A percentile compares a stretch with the other conserved stretches of the same genome.
These are phyloP conservation scores for Siniperca scherzeri DNA, from an alignment of 2,797 vertebrate species.

Conservation along the genomic window DNA sequence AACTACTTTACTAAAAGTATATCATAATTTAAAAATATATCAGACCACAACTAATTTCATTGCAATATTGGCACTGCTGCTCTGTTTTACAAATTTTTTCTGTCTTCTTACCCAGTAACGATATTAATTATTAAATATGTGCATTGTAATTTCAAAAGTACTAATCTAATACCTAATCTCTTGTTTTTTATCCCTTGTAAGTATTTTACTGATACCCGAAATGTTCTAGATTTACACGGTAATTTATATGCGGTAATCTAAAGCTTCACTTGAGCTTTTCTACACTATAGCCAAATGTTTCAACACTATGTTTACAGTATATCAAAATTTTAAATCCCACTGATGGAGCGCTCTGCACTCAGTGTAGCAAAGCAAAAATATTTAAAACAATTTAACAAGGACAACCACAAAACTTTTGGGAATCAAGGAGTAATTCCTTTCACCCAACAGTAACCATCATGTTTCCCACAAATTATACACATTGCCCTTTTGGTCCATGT, in stretches of 20 bases:
- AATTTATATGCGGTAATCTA: background rate
- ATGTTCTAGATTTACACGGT: background rate
- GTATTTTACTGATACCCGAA: background rate
- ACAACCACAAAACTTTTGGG: slow-evolving; percentile 17
- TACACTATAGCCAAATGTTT: background rate
- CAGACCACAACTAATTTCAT: background rate
- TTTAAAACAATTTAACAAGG: slow-evolving; percentile 6
- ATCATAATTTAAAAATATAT: background rate
- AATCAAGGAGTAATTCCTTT: slow-evolving; percentile 2
- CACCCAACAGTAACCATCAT: slow-evolving; percentile 2
- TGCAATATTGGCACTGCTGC: background rate
- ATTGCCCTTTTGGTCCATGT: background rate
- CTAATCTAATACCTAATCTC: background rate
- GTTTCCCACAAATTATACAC: slow-evolving; percentile 4
- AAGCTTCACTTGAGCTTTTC: background rate
- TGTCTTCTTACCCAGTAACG: background rate
- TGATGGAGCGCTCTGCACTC: background rate
- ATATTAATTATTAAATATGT: background rate
- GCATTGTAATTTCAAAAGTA: background rate
- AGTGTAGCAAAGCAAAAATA: background rate
- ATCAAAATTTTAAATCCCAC: background rate
- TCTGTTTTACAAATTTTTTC: background rate
- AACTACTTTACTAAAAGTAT: background rate
- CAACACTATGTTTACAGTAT: background rate
- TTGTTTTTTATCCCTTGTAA: background rate